Evolutionary conservation across 2,113 vertebrate species (phyloP), one percentile per base, ranked within the genome.

Genomic region (Channa argus): DNA sequence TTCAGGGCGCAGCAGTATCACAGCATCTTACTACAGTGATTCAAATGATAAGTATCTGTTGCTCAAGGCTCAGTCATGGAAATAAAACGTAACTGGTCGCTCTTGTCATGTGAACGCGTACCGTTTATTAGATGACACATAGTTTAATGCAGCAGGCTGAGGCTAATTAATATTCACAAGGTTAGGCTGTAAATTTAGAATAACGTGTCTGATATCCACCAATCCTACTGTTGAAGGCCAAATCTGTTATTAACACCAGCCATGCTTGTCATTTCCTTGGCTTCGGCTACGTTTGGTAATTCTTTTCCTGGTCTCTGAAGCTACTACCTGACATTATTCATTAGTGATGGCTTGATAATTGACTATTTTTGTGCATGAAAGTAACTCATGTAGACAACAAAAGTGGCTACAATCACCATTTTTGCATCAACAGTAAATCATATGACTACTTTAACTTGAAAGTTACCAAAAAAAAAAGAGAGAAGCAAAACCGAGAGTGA

Each of bases 181-280:
- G 11, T 15, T 8, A 36, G 34, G 38, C 15, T 54, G 11, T 2
- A 10, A 3, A 46, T 4, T 45, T n/a, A 34, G 3, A 24, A 24
- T 24, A 24, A 24, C 24, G 24, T 12, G 2, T 24, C 34, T 8
- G 36, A 8, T 50, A 39, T 65, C 41, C 55, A 63, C 2, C 64
- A 24, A 34, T 36, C 10, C 41, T 13, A 37, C 24, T 24, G 24
- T 24, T 24, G 24, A 52, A 7, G 47, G 55, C 64, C 10, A 44
- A 43, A 65, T 70, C 45, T 34, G 51, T 33, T 63, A n/a, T 69
- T 33, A 36, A 64, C 60, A 47, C 51, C 44, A 44, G 8, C 68
- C 2, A 14, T 15, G 49, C 38, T 53, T 50, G 37, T 71, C 45
- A 36, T 37, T 84, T 84, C 66, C 71, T 73, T 53, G 49, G 64